Evolutionary conservation across 2,113 vertebrate species (phyloP).

Genomic region (Eptesicus fuscus): DNA sequence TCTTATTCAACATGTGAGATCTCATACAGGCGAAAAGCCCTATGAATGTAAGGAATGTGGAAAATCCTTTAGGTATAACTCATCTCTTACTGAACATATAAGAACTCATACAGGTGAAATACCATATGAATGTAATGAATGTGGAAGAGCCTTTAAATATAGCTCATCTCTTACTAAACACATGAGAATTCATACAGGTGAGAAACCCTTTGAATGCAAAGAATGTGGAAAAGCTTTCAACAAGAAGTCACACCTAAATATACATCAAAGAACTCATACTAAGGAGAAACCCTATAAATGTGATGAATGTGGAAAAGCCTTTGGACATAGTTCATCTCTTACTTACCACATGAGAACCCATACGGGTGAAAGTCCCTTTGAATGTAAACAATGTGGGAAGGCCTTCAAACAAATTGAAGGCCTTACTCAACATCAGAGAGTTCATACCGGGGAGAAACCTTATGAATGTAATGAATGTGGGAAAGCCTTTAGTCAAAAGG

Average conservation of each 20-base stretch:
- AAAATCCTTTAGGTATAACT: conserved; percentile 76
- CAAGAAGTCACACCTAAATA: conserved; percentile 67
- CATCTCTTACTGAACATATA: conserved; percentile 75
- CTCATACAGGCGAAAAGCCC: conserved; percentile 73
- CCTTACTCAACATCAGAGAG: conserved; percentile 71
- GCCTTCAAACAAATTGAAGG: conserved; percentile 72
- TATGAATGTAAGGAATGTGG: conserved; percentile 78
- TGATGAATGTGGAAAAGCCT: conserved; percentile 81
- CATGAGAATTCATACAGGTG: conserved; percentile 74
- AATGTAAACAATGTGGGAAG: conserved; percentile 72
- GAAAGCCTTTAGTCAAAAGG: conserved; percentile 74
- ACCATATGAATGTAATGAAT: conserved; percentile 73
- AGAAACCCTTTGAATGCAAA: conserved; percentile 72
- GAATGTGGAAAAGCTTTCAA: conserved; percentile 75
- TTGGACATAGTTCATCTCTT: conserved; percentile 73
- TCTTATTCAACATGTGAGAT: conserved; percentile 69
- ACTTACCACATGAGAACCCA: conserved; percentile 72
- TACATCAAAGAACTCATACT: conserved; percentile 74
- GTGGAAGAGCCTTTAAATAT: conserved; percentile 73
- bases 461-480: conserved; percentile 74
- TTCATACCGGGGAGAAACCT: conserved; percentile 76
- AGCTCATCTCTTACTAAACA: conserved; percentile 76
- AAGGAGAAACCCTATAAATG: conserved; percentile 80
- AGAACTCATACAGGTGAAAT: conserved; percentile 76
- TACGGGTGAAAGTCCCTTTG: conserved; percentile 74